Evolutionary conservation across 1,140 invertebrate genomes (phyloP).

Genomic region (Pseudomyrmex concolor): DNA sequence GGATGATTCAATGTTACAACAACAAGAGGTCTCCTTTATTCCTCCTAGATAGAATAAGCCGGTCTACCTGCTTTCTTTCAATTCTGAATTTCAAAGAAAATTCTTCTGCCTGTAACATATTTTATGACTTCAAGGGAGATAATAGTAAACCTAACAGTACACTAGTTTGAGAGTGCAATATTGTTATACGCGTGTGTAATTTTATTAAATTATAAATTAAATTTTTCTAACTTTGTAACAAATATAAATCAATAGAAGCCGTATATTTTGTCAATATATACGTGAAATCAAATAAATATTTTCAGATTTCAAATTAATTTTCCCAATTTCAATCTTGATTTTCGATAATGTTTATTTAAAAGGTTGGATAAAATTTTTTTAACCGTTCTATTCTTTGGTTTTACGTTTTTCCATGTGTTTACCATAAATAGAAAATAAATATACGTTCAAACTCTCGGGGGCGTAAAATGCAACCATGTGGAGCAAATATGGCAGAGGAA

Average conservation of each 20-base stretch:
- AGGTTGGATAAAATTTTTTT: too few species aligned
- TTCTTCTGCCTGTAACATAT: neutral
- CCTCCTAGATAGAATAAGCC: conserved; percentile 8
- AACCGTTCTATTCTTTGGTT: too few species aligned
- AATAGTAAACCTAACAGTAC: neutral
- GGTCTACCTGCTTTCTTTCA: conserved; percentile 68
- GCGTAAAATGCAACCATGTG: conserved; percentile 37
- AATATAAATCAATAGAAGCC: neutral
- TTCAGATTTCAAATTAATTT: neutral
- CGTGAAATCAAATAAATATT: neutral
- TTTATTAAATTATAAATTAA: too few species aligned
- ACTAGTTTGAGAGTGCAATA: too few species aligned
- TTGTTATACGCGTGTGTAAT: too few species aligned
- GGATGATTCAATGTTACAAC: conserved; percentile 31
- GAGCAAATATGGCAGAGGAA: neutral
- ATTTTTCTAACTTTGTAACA: neutral
- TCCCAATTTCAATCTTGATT: neutral
- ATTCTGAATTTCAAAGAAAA: conserved; percentile 8
- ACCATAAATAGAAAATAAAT: conserved; percentile 56
- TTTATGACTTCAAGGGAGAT: conserved; percentile 1
- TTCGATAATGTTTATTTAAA: neutral
- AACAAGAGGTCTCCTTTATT: conserved; percentile 43
- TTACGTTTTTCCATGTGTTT: conserved; percentile 10
- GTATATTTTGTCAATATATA: neutral
- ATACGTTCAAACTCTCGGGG: conserved; percentile 44